Evolutionary conservation across 2,797 vertebrate species (phyloP).

Genomic region (Tokudaia muenninki): DNA sequence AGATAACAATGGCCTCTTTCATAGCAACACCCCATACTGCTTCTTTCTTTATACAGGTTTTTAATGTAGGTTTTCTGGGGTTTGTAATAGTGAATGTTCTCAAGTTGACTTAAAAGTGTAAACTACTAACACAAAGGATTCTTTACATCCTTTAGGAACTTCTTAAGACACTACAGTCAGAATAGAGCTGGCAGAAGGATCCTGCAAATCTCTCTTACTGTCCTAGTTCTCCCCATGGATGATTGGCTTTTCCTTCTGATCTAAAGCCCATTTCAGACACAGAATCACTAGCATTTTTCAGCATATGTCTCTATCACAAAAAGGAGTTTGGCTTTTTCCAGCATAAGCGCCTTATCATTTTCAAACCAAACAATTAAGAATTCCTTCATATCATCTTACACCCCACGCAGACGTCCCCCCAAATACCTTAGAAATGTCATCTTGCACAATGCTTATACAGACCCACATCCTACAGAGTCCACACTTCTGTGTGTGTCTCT

Average conservation of each 20-base stretch:
- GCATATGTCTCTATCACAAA: background rate
- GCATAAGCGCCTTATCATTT: background rate
- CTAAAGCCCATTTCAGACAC: background rate
- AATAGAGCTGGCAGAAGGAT: background rate
- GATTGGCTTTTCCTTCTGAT: background rate
- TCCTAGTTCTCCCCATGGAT: background rate
- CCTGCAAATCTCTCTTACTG: background rate
- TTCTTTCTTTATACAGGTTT: background rate
- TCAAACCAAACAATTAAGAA: constrained; percentile 3
- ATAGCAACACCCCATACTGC: background rate
- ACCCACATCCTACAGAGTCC: background rate
- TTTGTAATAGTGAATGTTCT: constrained; percentile 29
- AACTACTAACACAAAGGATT: background rate
- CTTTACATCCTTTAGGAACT: background rate
- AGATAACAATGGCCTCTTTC: background rate
- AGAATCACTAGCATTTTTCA: background rate
- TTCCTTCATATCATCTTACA: background rate
- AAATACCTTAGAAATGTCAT: background rate
- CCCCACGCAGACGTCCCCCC: background rate
- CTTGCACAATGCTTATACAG: background rate
- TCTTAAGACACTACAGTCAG: constrained; percentile 5
- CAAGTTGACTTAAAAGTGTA: constrained; percentile 14
- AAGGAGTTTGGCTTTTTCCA: background rate
- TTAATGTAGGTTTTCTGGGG: background rate
- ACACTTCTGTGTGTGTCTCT: background rate